Base-by-base conservation (phyloP, 2,113 vertebrate genomes). In the Nettapus auritus region DNA sequence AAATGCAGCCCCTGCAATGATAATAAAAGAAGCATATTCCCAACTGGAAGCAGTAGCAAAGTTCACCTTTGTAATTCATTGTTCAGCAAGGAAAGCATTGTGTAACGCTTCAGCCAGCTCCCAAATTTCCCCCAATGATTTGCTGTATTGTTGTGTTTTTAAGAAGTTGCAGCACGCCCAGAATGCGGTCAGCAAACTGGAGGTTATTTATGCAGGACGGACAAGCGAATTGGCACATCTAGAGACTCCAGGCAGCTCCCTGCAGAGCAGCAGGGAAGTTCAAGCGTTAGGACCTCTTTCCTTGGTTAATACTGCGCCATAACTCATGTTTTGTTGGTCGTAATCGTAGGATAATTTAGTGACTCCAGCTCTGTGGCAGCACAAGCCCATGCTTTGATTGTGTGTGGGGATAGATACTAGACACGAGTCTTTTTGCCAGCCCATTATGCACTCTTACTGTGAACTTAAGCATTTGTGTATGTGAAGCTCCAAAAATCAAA, bases 361-460 rank as follows among this genome's bases (percentile, higher is more conserved):
- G 28, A 20, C 38, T 48, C 36, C 6, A 23, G 46, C 23, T 57
- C 7, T 33, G 6, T 1, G 1, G 42, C 20, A 28, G 67, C 19
- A 17, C 0, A 0, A n/a, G 53, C 22, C 18, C 1, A 0, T 50
- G 52, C 36, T 6, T 28, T 34, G 11, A 6, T n/a, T 83, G 53
- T 20, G 21, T 23, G 18, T 33, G 36, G 36, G 38, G 38, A 2
- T 25, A 25, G 46, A 1, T 26, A 40, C 40, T 42, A 53, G 59
- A 66, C 17, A 9, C 29, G 55, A 87, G 34, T 12, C 66, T 80
- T 80, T 55, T 67, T 55, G 52, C 23, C 31, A 10, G 5, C 26
- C n/a, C 57, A 26, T 18, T 53, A 38, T 36, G 44, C 26, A 29
- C n/a, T 52, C 60, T 48, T 60, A 52, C 13, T 34, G 33, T 57